A percentile compares a stretch with the other conserved stretches of the same genome.
Conservation (phyloP, 1,140 invertebrate species). For the Psilanteris sp. region DNA sequence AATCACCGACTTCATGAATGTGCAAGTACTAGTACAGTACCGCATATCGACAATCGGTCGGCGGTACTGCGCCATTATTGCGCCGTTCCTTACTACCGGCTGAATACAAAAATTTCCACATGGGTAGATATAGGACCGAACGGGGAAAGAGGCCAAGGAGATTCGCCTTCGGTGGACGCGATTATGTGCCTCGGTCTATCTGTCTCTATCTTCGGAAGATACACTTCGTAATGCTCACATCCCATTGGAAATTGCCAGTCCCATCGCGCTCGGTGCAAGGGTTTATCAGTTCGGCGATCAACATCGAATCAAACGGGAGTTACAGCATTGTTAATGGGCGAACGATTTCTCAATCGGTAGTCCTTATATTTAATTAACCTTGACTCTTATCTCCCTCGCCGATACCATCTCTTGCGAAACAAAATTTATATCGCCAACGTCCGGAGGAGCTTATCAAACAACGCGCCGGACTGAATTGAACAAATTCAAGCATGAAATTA, state of each 20-base stretch:
- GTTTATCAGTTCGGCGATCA: constrained; percentile 1
- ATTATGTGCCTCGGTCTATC: constrained; percentile 30
- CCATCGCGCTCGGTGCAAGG: constrained; percentile 3
- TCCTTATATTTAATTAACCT: constrained; percentile 24
- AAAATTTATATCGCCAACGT: too few relatives aligned
- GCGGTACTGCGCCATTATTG: too few relatives aligned
- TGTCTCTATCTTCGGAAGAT: constrained; percentile 16
- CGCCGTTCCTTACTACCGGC: too few relatives aligned
- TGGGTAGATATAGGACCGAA: too few relatives aligned
- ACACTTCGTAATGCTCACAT: constrained; percentile 13
- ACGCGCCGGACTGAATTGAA: background rate
- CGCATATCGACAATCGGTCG: too few relatives aligned
- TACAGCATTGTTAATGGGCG: constrained; percentile 11
- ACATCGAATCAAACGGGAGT: constrained; percentile 1
- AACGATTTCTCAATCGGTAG: constrained; percentile 15
- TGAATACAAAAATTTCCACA: too few relatives aligned
- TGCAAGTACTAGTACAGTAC: too few relatives aligned
- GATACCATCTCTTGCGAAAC: too few relatives aligned
- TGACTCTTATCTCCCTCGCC: constrained; percentile 11
- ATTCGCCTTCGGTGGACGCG: constrained; percentile 60
- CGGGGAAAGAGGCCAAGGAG: constrained; percentile 70
- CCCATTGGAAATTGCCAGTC: constrained; percentile 14
- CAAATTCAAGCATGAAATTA: too few relatives aligned
- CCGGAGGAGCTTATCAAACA: too few relatives aligned
- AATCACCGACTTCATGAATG: too few relatives aligned